Evolutionary conservation across 2,113 vertebrate genomes (phyloP).

Genomic region (Bubo scandiacus): DNA sequence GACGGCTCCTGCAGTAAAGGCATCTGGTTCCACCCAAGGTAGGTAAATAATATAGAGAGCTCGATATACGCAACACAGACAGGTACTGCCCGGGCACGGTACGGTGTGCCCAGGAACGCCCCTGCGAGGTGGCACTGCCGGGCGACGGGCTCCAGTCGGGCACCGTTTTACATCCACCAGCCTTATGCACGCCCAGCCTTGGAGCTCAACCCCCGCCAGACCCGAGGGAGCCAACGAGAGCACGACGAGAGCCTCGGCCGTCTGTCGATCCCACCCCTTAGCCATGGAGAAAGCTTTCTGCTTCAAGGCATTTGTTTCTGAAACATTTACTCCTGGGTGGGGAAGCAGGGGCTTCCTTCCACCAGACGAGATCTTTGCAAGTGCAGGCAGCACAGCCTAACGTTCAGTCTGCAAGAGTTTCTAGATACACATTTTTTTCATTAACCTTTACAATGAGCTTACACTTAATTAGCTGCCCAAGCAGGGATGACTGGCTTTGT

Average conservation of each 20-base stretch:
- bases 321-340: no score
- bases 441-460: background rate
- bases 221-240: fast-evolving
- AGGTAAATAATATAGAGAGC: background rate
- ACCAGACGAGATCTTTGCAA: fast-evolving
- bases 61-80: fast-evolving
- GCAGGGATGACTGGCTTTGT: background rate
- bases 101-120: background rate
- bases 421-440: background rate
- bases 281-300: background rate
- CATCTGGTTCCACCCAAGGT: fast-evolving
- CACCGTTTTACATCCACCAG: background rate
- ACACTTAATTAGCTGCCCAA: background rate
- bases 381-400: background rate
- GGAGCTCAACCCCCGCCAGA: background rate
- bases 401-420: background rate
- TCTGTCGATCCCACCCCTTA: fast-evolving
- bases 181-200: fast-evolving
- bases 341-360: background rate
- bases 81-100: background rate
- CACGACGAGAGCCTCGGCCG: fast-evolving
- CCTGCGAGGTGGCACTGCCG: fast-evolving
- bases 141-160: background rate
- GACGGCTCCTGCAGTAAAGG: background rate
- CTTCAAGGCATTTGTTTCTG: background rate